Evolutionary conservation across 2,888 invertebrate genomes (phyloP).

Genomic region (Hetaerina titia): DNA sequence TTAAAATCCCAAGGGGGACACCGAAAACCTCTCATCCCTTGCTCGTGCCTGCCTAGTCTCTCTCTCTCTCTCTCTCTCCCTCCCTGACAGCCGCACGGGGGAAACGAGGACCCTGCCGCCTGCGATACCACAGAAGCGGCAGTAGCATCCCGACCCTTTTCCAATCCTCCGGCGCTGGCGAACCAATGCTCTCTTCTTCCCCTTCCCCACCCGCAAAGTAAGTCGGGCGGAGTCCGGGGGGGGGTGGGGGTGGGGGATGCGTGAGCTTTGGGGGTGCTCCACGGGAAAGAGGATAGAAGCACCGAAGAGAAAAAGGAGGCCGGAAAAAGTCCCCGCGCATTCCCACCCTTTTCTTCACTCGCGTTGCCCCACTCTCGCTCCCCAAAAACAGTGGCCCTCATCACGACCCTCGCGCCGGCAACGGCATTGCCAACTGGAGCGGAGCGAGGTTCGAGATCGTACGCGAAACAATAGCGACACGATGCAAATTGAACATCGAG

Average conservation of each 20-base stretch:
- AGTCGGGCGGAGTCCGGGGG: neutral
- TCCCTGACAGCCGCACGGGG: neutral
- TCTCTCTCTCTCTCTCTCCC: neutral
- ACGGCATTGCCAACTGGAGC: no score
- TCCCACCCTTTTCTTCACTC: neutral
- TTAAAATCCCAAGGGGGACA: slow-evolving; percentile 23
- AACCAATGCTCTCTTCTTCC: neutral
- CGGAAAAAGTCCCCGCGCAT: neutral
- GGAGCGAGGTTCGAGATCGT: no score
- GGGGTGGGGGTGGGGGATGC: neutral
- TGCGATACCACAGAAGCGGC: no score
- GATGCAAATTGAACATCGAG: no score
- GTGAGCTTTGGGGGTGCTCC: no score
- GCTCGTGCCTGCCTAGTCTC: neutral
- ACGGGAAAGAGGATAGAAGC: neutral
- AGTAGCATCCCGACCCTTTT: no score
- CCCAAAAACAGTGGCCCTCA: neutral
- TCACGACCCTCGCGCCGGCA: no score
- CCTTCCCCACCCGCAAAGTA: neutral
- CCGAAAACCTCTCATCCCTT: slow-evolving; percentile 15
- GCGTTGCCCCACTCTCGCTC: neutral
- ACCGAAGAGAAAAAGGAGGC: neutral
- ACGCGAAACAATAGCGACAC: no score
- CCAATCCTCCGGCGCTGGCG: neutral
- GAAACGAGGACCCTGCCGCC: neutral